Evolutionary conservation across 2,888 invertebrate species (phyloP).

Genomic region (Eulithis testata): DNA sequence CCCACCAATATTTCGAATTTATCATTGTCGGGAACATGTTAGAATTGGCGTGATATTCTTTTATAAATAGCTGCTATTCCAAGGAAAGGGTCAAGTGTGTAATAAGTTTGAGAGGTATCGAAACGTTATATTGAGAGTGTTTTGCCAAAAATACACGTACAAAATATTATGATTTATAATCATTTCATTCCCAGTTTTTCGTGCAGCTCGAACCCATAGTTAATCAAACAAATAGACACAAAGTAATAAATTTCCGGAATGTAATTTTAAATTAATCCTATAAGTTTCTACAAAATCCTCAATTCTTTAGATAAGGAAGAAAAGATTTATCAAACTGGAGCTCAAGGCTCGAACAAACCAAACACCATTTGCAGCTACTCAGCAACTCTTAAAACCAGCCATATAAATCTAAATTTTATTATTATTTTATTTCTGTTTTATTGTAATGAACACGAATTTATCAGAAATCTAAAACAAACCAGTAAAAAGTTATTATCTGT

Average conservation of each 20-base stretch:
- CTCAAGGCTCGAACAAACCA: conserved; percentile 27
- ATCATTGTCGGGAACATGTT: conserved; percentile 26
- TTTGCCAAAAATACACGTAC: background rate
- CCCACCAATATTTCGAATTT: conserved; percentile 27
- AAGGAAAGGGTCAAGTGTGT: conserved; percentile 20
- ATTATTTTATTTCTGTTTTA: conserved; percentile 8
- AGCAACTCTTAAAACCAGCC: conserved; percentile 24
- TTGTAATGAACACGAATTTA: conserved; percentile 19
- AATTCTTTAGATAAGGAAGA: conserved; percentile 32
- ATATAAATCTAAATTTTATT: conserved; percentile 20
- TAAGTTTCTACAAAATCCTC: conserved; percentile 36
- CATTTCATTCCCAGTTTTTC: no score
- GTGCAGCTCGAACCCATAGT: no score
- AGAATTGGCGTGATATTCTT: conserved; percentile 28
- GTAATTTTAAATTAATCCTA: conserved; percentile 32
- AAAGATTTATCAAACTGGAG: conserved; percentile 39
- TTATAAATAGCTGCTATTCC: conserved; percentile 24
- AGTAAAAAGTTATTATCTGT: background rate
- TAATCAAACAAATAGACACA: conserved; percentile 18
- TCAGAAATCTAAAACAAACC: conserved; percentile 1
- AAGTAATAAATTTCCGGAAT: conserved; percentile 18
- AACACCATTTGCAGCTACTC: conserved; percentile 18
- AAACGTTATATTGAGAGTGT: conserved; percentile 11
- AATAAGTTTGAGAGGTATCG: conserved; percentile 15
- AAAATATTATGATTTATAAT: no score